These are phyloP conservation scores for Argyrosomus regius DNA, from an alignment of 2,797 vertebrate species.

Conservation along the genomic window DNA sequence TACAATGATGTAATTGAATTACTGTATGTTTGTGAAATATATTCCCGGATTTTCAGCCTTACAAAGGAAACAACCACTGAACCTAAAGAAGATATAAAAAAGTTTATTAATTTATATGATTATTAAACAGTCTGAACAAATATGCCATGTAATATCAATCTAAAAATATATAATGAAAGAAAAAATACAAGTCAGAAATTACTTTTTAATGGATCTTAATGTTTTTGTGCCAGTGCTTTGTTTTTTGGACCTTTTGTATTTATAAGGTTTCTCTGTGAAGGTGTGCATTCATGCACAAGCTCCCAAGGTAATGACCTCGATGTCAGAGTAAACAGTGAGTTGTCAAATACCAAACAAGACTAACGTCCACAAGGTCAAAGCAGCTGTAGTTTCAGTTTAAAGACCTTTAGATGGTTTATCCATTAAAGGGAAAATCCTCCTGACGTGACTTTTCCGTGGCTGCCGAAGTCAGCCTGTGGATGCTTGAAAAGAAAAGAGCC, in stretches of 20 bases:
- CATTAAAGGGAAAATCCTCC: slow-evolving; percentile 1
- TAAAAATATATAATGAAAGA: background rate
- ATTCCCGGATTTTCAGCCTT: background rate
- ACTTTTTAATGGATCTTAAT: background rate
- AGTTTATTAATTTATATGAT: background rate
- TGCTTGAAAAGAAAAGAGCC: too few relatives aligned
- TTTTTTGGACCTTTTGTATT: background rate
- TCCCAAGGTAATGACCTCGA: slow-evolving; percentile 53
- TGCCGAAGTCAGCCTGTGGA: too few relatives aligned
- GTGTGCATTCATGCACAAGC: background rate
- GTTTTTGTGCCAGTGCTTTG: background rate
- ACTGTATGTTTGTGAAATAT: background rate
- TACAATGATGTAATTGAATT: background rate
- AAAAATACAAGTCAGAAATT: too few relatives aligned
- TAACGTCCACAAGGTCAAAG: slow-evolving; percentile 29
- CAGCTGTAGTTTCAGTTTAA: background rate
- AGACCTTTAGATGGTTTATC: slow-evolving; percentile 28
- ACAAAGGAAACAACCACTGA: background rate
- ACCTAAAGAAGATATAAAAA: background rate
- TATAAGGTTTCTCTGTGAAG: background rate
- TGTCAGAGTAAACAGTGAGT: slow-evolving; percentile 55
- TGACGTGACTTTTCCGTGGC: too few relatives aligned
- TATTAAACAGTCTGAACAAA: background rate
- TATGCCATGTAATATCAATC: background rate
- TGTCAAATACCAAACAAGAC: slow-evolving; percentile 43